Evolutionary conservation across 2,888 invertebrate genomes (phyloP).

Genomic region (Mongoloraphidia duomilia): DNA sequence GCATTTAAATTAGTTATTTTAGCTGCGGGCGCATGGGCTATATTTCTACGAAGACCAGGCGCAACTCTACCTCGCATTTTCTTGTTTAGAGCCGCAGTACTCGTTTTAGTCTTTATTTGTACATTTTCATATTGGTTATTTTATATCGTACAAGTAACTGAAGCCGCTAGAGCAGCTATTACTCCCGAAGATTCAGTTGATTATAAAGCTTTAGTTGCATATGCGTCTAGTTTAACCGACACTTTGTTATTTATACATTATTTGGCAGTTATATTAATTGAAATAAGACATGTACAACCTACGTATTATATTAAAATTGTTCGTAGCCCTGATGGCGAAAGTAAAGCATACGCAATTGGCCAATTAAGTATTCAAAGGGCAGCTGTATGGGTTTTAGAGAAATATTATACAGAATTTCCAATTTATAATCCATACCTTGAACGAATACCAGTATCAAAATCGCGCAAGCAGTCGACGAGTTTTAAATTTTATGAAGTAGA

Average conservation of each 20-base stretch:
- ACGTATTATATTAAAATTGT: conserved; percentile 82
- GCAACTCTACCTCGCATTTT: conserved; percentile 86
- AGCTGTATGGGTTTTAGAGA: conserved; percentile 86
- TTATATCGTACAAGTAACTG: conserved; percentile 83
- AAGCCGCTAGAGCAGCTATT: conserved; percentile 63
- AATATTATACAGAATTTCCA: conserved; percentile 91
- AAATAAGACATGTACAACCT: conserved; percentile 83
- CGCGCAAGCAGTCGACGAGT: conserved; percentile 60
- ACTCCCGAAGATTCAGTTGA: conserved; percentile 67
- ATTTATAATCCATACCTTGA: conserved; percentile 95
- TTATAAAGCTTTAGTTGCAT: conserved; percentile 80
- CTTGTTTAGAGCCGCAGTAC: conserved; percentile 77
- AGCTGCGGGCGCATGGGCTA: conserved; percentile 82
- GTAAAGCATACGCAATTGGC: conserved; percentile 74
- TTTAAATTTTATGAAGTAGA: conserved; percentile 98
- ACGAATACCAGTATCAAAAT: conserved; percentile 74
- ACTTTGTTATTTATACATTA: conserved; percentile 91
- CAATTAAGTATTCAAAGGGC: conserved; percentile 89
- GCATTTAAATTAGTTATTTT: conserved; percentile 83
- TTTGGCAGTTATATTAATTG: conserved; percentile 81
- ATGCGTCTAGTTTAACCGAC: conserved; percentile 85
- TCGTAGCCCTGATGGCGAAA: conserved; percentile 90
- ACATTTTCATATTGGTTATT: conserved; percentile 97
- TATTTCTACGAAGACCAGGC: conserved; percentile 71
- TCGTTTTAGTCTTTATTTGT: conserved; percentile 77